Percentiles rank a stretch among this genome's conserved stretches.
Conservation (phyloP, 1,140 invertebrate species). For the Micrasema minimum region DNA sequence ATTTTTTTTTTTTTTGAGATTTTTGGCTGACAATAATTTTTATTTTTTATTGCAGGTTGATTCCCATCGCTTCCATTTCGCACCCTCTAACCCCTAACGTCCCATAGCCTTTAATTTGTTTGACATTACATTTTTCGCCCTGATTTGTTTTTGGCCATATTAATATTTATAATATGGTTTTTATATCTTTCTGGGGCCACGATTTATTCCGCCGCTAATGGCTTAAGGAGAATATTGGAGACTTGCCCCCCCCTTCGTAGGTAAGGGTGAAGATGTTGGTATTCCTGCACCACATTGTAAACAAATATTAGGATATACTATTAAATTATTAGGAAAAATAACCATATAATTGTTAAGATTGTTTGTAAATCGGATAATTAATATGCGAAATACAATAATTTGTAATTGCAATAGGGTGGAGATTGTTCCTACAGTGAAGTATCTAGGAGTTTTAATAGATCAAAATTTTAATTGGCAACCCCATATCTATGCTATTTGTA, state of each 20-base stretch:
- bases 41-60: conserved; percentile 10
- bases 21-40: no score
- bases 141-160: conserved; percentile 54
- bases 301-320: background rate
- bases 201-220: conserved; percentile 26
- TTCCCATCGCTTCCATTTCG: conserved; percentile 6
- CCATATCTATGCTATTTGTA: no score
- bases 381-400: no score
- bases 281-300: background rate
- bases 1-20: no score
- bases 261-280: background rate
- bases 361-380: no score
- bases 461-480: no score
- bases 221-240: conserved; percentile 1
- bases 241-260: no score
- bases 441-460: background rate
- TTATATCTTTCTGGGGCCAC: conserved; percentile 27
- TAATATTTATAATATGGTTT: conserved; percentile 55
- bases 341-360: background rate
- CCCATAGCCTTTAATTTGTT: conserved; percentile 53
- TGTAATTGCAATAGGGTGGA: no score
- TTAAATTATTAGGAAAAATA: background rate
- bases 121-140: conserved; percentile 54
- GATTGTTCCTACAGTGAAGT: no score
- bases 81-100: conserved; percentile 38